Base-by-base conservation (phyloP, 2,113 vertebrate species). In the Poecile atricapillus region DNA sequence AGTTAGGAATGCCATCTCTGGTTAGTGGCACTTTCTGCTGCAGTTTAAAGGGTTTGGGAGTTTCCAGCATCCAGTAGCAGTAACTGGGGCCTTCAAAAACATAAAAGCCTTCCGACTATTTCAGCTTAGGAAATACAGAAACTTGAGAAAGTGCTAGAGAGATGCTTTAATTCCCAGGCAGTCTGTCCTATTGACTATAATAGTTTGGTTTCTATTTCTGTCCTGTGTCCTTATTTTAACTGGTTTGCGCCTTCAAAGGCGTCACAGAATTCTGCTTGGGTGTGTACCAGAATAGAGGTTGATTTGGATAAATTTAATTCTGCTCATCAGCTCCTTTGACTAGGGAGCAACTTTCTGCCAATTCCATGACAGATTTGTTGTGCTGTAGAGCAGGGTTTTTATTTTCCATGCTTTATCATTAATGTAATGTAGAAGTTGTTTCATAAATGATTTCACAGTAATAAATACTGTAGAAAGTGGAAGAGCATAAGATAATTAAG, bases 291-390 rank as follows among this genome's bases (percentile, higher is more conserved):
- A 95, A 91, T 94, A 91, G 90, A 88, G 82, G 79, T 44, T 93
- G 71, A 80, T 87, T 88, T 91, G 92, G 84, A 86, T 96, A 93
- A 89, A 95, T 94, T 92, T 93, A 94, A 90, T 96, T 88, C 92
- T 93, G 92, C 92, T 95, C 93, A 87, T 95, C 95, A 97, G 59
- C 91, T 91, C 85, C 93, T 94, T 95, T 96, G 87, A 94, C 87
- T 94, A 44, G 70, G 39, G 53, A 93, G 62, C 62, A 83, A 69
- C 70, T 95, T 94, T 84, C 70, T 96, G 96, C 93, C 94, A 95
- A 77, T 76, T 93, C 53, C 25, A 2, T 89, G 69, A 58, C 58
- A 84, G 70, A 93, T 83, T 68, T 89, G 64, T 83, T 84, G 35
- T 83, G 65, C 74, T 93, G 44, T 89, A 44, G 52, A 76, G 62